Base-by-base conservation (phyloP, 2,797 vertebrate genomes). In the Echiichthys vipera region DNA sequence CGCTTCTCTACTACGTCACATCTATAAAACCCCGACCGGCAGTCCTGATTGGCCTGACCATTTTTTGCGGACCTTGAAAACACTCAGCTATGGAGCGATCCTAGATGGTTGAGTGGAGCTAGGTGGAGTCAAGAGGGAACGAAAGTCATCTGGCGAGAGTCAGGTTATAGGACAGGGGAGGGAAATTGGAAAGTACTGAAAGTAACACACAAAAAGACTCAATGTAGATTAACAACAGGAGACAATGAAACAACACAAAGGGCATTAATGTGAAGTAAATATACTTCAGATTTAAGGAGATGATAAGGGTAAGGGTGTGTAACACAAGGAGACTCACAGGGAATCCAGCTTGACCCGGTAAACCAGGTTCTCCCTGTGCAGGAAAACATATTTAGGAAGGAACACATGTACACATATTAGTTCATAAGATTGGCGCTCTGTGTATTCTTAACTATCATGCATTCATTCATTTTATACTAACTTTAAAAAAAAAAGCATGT, bases 321-420 rank as follows among this genome's bases (percentile, higher is more conserved):
- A 49, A 54, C 5, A 65, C 11, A 55, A 11, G 5, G 10, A 67
- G 22, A 94, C 96, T 96, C 93, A 98, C 97, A 2, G 95, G 96
- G 63, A 96, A 96, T 85, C 96, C 96, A 0, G 96, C 93, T 0
- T 88, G 90, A 7, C 97, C 96, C 0, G 91, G 93, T 61, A 92
- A 58, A 81, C 96, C 96, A 93, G 93, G 58, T 0, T 77, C 85
- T 55, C 92, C 94, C 95, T 96, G 77, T 25, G 63, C 27, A 84
- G 46, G n/a, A 62, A 71, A 77, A 66, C 12, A 63, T 0, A n/a
- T n/a, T n/a, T n/a, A n/a, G n/a, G n/a, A 75, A 12, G 0, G n/a
- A n/a, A n/a, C n/a, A n/a, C n/a, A n/a, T n/a, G n/a, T n/a, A 40
- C 8, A 45, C 10, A 46, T 3, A 18, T 10, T 8, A 4, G 27